These are phyloP conservation scores for Hydractinia echinata DNA, from an alignment of 30 jellyfish, hydroid and myxozoan species.

Conservation along the genomic window DNA sequence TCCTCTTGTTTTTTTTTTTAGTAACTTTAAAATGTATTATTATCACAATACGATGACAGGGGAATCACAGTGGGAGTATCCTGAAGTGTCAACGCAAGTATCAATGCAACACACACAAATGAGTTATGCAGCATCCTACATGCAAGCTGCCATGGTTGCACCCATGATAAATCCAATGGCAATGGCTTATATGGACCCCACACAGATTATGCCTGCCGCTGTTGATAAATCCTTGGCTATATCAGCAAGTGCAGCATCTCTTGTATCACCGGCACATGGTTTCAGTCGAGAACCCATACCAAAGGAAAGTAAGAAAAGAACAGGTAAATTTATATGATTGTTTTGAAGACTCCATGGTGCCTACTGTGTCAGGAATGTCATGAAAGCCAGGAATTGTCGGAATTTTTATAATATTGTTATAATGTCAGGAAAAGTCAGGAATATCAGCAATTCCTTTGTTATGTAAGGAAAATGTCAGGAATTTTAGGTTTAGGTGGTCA, in stretches of 20 bases:
- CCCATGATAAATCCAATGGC: slow-evolving; percentile 16
- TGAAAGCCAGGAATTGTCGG: too few species aligned
- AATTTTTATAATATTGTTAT: not conserved
- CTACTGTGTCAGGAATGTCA: too few species aligned
- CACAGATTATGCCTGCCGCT: slow-evolving; percentile 16
- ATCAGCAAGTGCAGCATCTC: slow-evolving; percentile 15
- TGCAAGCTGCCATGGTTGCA: slow-evolving; percentile 2
- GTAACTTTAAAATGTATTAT: slow-evolving; percentile 79
- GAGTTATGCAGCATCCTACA: not conserved
- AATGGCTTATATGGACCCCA: slow-evolving; percentile 16
- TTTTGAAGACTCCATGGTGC: too few species aligned
- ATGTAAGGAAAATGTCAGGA: too few species aligned
- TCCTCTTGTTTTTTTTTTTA: slow-evolving; percentile 2
- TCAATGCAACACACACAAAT: not conserved
- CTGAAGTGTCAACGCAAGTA: slow-evolving; percentile 14
- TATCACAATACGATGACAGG: slow-evolving; percentile 70
- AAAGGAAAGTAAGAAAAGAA: slow-evolving; percentile 11
- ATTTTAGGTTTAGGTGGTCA: too few species aligned
- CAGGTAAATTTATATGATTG: not conserved
- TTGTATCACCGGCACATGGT: slow-evolving; percentile 24
- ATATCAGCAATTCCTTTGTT: too few species aligned
- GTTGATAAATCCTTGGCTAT: not conserved
- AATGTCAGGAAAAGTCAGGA: not conserved
- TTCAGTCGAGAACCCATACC: slow-evolving; percentile 24
- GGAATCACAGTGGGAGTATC: slow-evolving; percentile 88